A percentile compares a stretch with the other conserved stretches of the same genome.
Evolutionary conservation across 35 echinoderm and acorn worm genomes (phyloP).

Genomic region (Holothuria glaberrima): DNA sequence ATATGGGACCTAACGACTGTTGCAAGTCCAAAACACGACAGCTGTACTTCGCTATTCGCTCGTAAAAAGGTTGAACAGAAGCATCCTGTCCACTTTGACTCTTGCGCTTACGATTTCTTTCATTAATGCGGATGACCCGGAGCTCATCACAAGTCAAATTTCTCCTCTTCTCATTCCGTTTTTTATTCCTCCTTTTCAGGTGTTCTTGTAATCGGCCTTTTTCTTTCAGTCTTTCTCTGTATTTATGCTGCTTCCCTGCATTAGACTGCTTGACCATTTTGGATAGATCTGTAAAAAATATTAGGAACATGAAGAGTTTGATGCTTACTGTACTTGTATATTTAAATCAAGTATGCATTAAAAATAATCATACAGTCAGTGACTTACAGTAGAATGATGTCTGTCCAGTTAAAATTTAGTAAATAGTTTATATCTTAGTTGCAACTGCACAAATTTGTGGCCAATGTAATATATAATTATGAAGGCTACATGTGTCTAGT

Average conservation of each 20-base stretch:
- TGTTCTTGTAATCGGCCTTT: background rate
- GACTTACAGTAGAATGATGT: no score
- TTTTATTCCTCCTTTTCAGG: background rate
- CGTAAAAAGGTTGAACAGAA: no score
- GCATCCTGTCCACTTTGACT: no score
- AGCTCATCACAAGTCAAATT: background rate
- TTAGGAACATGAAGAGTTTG: background rate
- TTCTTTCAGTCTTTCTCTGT: slow-evolving; percentile 9
- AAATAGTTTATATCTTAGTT: background rate
- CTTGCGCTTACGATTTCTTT: no score
- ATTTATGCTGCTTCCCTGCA: slow-evolving; percentile 13
- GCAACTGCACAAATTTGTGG: no score
- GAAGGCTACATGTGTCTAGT: no score
- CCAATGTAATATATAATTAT: no score
- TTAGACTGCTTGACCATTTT: slow-evolving; percentile 27
- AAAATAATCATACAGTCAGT: no score
- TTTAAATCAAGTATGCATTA: background rate
- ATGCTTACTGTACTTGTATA: background rate
- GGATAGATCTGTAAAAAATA: background rate
- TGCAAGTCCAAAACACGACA: no score
- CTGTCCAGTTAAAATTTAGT: background rate
- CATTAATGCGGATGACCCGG: no score
- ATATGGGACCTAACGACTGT: no score
- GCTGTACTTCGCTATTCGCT: no score
- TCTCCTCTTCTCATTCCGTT: slow-evolving; percentile 14